phyloP scores from a whole-genome alignment of 1,140 invertebrate genomes.

The Radopholus similis region DNA sequence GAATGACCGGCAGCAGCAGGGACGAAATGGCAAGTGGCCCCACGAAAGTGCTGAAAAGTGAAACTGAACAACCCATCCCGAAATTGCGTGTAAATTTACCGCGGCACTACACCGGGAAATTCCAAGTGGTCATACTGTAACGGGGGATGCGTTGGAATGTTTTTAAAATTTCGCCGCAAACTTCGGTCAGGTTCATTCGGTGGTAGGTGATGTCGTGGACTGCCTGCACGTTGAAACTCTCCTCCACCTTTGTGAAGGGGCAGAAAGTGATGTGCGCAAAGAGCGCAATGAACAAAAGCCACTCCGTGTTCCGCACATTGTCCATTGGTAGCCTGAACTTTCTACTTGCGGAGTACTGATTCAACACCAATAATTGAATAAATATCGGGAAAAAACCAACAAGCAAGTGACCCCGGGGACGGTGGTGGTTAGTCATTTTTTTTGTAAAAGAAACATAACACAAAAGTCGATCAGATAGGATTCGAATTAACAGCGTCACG shows the following conservation, averaged over 20 bases:
- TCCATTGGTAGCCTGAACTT: too few species aligned
- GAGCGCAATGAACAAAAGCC: conserved; percentile 43
- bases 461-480: too few species aligned
- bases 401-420: too few species aligned
- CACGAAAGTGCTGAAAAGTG: conserved; percentile 72
- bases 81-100: conserved; percentile 59
- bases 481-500: too few species aligned
- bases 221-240: conserved; percentile 92
- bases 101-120: conserved; percentile 94
- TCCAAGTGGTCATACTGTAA: conserved; percentile 92
- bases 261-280: conserved; percentile 76
- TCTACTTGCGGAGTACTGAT: too few species aligned
- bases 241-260: conserved; percentile 98
- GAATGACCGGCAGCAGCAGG: conserved; percentile 74
- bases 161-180: conserved; percentile 62
- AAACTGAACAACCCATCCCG: not conserved
- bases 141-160: not conserved
- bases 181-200: conserved; percentile 75
- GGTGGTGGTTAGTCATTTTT: too few species aligned
- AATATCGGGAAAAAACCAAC: too few species aligned
- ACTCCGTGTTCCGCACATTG: conserved; percentile 31
- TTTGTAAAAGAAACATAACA: too few species aligned
- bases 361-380: too few species aligned
- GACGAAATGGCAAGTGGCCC: conserved; percentile 80
- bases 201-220: conserved; percentile 93